phyloP scores from a whole-genome alignment of 2,888 invertebrate genomes.

The Pocota personata region DNA sequence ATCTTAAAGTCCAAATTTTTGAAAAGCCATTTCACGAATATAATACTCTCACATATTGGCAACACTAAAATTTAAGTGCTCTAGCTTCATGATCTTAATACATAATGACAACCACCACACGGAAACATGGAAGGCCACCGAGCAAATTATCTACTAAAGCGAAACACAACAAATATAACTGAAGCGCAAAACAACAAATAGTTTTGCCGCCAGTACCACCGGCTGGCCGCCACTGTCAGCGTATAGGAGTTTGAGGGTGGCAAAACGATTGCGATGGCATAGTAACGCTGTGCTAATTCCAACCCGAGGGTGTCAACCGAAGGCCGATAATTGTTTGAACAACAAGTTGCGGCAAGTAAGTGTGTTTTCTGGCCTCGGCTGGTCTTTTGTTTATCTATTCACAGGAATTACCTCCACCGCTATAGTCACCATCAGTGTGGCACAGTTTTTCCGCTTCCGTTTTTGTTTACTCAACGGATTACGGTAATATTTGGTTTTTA shows the following conservation, averaged over 20 bases:
- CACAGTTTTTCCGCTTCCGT: conserved; percentile 23
- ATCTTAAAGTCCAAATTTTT: too few species aligned
- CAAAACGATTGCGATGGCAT: neutral
- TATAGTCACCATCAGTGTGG: neutral
- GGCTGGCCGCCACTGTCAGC: neutral
- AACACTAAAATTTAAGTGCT: conserved; percentile 19
- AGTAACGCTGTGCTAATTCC: conserved; percentile 26
- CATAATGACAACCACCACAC: conserved; percentile 33
- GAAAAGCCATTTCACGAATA: too few species aligned
- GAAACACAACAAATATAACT: conserved; percentile 3
- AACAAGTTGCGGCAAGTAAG: conserved; percentile 51
- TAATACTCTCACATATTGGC: neutral
- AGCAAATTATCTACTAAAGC: conserved; percentile 19
- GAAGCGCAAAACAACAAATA: conserved; percentile 7
- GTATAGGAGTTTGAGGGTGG: neutral
- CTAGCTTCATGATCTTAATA: conserved; percentile 25
- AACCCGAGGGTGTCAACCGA: conserved; percentile 7
- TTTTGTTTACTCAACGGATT: conserved; percentile 18
- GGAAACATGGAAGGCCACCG: conserved; percentile 30
- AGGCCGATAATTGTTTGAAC: conserved; percentile 57
- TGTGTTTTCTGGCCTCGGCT: conserved; percentile 25
- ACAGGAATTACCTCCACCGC: conserved; percentile 7
- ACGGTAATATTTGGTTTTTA: neutral
- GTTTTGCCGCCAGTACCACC: neutral
- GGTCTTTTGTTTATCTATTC: conserved; percentile 54